Base-by-base conservation (phyloP, 2,888 invertebrate species). In the Leptopilina myrica region DNA sequence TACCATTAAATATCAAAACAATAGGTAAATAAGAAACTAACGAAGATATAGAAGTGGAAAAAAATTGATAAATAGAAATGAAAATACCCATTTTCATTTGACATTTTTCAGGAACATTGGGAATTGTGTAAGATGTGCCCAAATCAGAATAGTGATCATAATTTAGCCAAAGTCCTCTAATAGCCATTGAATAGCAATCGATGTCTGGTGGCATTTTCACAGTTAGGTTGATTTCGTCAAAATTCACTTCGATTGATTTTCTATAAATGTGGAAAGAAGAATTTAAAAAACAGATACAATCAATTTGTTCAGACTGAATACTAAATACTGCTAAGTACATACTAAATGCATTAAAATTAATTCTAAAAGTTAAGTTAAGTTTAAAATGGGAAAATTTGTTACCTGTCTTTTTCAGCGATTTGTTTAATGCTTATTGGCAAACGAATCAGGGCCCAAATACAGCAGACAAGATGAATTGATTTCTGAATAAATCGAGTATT, bases 81-180 rank as follows among this genome's bases (percentile, higher is more conserved):
- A 49, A 49, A 49, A 4, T 82, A 84, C 86, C 85, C 79, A 79
- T 80, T 67, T 83, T 81, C 78, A 82, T 83, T 62, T 82, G 80
- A 69, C 86, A 87, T 64, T 90, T 87, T 6, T 89, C 86, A 0
- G 92, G 89, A 11, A 92, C 80, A 1, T 88, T 84, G 2, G 93
- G 92, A 53, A 91, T 88, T n/a, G 85, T 83, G 77, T 88, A 92
- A 4, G 92, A 90, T 1, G 80, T 81, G 73, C 91, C 90, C 14
- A 88, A 88, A 79, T 93, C 94, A 26, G 95, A 95, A 59, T 94
- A 92, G 83, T 95, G 93, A 82, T 95, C 95, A 76, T 94, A 93
- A 86, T 93, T 91, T 0, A 93, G 92, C 83, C 93, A 92, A 0
- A 94, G 92, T 0, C 93, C 94, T 33, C 95, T 91, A 11, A 95